phyloP scores from a whole-genome alignment of 2,797 vertebrate species.

The Fringilla coelebs region DNA sequence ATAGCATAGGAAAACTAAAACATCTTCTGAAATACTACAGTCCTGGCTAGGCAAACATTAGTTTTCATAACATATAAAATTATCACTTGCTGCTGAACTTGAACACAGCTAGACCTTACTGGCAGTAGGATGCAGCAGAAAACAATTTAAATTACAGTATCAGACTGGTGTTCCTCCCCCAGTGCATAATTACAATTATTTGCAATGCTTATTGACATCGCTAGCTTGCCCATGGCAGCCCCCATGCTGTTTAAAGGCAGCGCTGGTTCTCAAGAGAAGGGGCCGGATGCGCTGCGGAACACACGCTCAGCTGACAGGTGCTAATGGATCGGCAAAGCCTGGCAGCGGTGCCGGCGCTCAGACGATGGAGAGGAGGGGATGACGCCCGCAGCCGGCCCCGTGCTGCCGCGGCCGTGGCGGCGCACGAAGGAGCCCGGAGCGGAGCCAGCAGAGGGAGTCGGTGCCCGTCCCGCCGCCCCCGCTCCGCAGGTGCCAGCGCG shows the following conservation, averaged over 20 bases:
- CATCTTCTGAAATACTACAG: neutral
- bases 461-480: neutral
- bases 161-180: neutral
- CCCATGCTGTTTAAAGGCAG: neutral
- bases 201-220: neutral
- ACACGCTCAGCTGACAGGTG: neutral
- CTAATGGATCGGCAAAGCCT: neutral
- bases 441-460: neutral
- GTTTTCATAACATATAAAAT: neutral
- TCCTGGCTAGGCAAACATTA: neutral
- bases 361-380: neutral
- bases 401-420: neutral
- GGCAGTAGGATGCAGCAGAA: neutral
- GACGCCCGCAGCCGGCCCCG: accelerated
- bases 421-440: neutral
- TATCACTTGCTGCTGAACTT: neutral
- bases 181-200: neutral
- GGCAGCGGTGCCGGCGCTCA: neutral
- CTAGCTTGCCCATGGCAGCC: neutral
- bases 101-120: neutral
- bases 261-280: neutral
- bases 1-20: neutral
- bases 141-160: neutral
- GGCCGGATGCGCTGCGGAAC: neutral
- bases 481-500: neutral